Evolutionary conservation across 2,888 invertebrate species (phyloP).

Genomic region (Apocheima hispidaria): DNA sequence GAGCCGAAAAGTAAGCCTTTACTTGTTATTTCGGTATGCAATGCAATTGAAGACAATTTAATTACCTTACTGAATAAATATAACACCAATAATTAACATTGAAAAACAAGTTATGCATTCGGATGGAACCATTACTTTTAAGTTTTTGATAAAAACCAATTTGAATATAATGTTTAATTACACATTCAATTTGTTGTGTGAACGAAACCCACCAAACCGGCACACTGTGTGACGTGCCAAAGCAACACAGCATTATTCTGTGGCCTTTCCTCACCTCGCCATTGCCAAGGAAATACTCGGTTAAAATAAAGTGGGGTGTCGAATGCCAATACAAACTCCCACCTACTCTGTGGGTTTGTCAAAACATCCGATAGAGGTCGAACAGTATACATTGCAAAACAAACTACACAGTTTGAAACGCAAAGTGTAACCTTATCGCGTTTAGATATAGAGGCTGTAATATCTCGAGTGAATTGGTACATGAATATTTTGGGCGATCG

Average conservation of each 20-base stretch:
- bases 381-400: conserved; percentile 39
- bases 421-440: conserved; percentile 30
- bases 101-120: background rate
- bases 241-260: conserved; percentile 5
- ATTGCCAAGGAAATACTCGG: conserved; percentile 43
- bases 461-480: background rate
- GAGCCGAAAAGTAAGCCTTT: too few species aligned
- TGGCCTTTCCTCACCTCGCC: conserved; percentile 29
- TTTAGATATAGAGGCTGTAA: conserved; percentile 5
- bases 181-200: background rate
- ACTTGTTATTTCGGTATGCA: too few species aligned
- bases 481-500: conserved; percentile 16
- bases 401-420: conserved; percentile 11
- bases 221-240: conserved; percentile 11
- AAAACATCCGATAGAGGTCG: conserved; percentile 43
- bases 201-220: conserved; percentile 1
- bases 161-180: background rate
- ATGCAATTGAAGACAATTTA: too few species aligned
- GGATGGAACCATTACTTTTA: too few species aligned
- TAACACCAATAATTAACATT: too few species aligned
- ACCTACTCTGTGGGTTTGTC: conserved; percentile 18
- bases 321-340: conserved; percentile 22
- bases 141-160: background rate
- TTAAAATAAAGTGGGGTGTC: conserved; percentile 39
- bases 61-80: too few species aligned